A percentile compares a stretch with the other conserved stretches of the same genome.
phyloP scores from a whole-genome alignment of 2,113 vertebrate species.

The Gallinago paraguaiae region DNA sequence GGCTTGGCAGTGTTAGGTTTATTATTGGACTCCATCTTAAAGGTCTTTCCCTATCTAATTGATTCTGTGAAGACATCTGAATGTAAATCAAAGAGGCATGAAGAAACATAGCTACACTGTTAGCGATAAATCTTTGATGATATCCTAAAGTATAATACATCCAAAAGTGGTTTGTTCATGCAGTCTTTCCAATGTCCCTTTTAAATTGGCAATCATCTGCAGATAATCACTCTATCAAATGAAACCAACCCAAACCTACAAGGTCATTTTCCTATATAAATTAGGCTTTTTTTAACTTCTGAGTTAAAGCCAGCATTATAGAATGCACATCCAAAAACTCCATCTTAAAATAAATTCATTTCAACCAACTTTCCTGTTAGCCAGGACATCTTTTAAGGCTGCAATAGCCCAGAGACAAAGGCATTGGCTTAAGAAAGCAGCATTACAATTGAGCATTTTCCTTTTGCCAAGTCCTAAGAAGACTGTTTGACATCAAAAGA shows the following conservation, averaged over 20 bases:
- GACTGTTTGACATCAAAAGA: not conserved
- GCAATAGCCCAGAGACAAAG: not conserved
- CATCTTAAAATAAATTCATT: not conserved
- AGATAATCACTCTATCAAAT: not conserved
- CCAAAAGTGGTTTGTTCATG: not conserved
- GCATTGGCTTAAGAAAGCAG: not conserved
- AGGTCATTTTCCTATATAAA: not conserved
- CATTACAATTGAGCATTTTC: not conserved
- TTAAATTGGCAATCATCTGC: not conserved
- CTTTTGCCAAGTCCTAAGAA: not conserved
- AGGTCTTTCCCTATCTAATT: not conserved
- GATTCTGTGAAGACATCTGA: not conserved
- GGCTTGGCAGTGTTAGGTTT: not conserved
- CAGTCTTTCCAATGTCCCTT: not conserved
- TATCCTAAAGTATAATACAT: not conserved
- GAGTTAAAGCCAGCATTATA: not conserved
- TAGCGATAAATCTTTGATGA: not conserved
- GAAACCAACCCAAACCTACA: not conserved
- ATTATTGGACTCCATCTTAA: not conserved
- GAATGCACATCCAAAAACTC: not conserved
- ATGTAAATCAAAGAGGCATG: not conserved
- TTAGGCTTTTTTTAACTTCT: not conserved
- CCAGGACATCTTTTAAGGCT: not conserved
- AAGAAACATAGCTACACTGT: not conserved
- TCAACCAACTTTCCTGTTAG: not conserved